Evolutionary conservation across 1,140 invertebrate species (phyloP), one percentile per base, ranked within the genome.

Genomic region (Idris sp.): DNA sequence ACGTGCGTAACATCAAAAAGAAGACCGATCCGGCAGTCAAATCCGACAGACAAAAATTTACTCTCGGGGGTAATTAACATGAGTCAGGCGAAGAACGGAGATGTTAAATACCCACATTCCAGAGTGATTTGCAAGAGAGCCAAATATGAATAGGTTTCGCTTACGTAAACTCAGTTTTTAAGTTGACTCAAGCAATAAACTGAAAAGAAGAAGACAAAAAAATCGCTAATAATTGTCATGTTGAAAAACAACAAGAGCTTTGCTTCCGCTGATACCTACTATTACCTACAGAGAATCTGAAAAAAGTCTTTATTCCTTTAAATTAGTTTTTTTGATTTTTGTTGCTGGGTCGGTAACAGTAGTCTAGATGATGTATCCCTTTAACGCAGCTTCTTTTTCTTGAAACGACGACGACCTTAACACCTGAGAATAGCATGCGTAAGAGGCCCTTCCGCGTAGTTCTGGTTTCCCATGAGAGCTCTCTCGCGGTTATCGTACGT

Each of bases 391-490:
- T n/a, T n/a, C n/a, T 64, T 69, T 69, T 64, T 75, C 26, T 41
- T 43, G n/a, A n/a, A n/a, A n/a, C 38, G 35, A 15, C 35, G 6
- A 4, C 53, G 59, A 65, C 73, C 65, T 76, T 76, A 65, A 61
- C 53, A 76, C 65, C 41, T 53, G 43, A 31, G 26, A 54, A 16
- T 36, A 28, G 54, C 40, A 30, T 19, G 4, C 36, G 46, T 16
- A 22, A 22, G 15, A 56, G 38, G 25, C 51, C 58, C 31, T 64
- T 75, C 49, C 56, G 49, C 62, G 43, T 68, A 30, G 19, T 31
- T 68, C 35, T 14, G 9, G 40, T 58, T 82, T 81, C 77, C 64
- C 51, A 75, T 76, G 78, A 79, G 64, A n/a, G n/a, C n/a, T n/a
- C n/a, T n/a, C 38, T 59, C 44, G 35, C 11, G 74, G 69, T 68